Conservation (phyloP, 92 coral and sea anemone species). For the Phenganax stokvisi region DNA sequence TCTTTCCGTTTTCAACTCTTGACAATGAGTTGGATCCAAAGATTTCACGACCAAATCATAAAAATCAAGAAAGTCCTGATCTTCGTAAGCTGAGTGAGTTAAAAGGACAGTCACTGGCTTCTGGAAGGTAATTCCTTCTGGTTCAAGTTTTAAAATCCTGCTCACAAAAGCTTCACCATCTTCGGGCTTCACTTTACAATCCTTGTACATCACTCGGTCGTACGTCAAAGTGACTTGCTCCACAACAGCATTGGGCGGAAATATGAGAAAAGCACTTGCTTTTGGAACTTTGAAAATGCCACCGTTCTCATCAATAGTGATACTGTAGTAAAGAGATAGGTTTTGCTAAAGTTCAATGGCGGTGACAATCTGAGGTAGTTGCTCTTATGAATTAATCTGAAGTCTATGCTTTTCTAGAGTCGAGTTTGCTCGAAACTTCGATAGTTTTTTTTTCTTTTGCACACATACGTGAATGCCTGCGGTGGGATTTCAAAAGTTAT, state of each 20-base stretch:
- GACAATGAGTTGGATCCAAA: not conserved
- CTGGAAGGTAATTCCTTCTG: not conserved
- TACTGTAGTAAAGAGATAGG: not conserved
- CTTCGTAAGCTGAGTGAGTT: not conserved
- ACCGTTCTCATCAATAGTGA: not conserved
- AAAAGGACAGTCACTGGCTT: not conserved
- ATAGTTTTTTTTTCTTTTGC: too few species aligned
- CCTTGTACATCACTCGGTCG: not conserved
- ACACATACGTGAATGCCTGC: too few species aligned
- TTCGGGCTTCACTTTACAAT: not conserved
- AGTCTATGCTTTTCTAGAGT: too few species aligned
- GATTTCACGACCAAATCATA: not conserved
- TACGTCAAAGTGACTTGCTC: not conserved
- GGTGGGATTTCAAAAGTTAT: too few species aligned
- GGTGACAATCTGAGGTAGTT: not conserved
- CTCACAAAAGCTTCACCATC: not conserved
- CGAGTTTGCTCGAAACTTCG: too few species aligned
- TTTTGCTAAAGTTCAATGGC: not conserved
- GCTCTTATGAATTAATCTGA: not conserved
- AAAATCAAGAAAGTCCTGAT: not conserved
- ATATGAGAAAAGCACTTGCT: not conserved
- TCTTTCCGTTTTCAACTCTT: not conserved
- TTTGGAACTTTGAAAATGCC: not conserved
- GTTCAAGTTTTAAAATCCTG: not conserved
- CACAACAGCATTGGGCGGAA: not conserved